A percentile compares a stretch with the other conserved stretches of the same genome.
phyloP scores from a whole-genome alignment of 2,113 vertebrate species.

The Buteo buteo region DNA sequence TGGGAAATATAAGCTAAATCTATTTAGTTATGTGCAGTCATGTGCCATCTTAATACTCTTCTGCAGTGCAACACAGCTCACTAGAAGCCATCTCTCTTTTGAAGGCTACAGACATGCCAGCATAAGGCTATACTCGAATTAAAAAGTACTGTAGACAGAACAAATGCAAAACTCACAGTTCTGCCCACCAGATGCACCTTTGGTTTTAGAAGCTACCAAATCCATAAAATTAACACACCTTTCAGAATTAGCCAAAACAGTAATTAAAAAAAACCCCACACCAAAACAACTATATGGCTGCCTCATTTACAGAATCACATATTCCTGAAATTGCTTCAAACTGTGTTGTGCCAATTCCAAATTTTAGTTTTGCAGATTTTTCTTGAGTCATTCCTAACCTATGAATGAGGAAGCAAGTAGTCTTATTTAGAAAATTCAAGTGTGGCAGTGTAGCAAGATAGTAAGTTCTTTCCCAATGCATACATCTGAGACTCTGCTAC shows the following conservation, averaged over 20 bases:
- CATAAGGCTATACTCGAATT: not conserved
- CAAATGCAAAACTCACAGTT: not conserved
- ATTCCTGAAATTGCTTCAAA: not conserved
- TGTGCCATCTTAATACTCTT: not conserved
- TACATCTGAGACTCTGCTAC: not conserved
- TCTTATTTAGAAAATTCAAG: not conserved
- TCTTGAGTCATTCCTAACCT: not conserved
- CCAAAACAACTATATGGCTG: not conserved
- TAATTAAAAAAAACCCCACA: fast-evolving
- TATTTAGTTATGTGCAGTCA: not conserved
- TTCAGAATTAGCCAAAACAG: not conserved
- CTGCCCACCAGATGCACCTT: not conserved
- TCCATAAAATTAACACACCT: not conserved
- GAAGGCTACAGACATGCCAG: not conserved
- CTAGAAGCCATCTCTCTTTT: not conserved
- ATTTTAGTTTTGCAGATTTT: not conserved
- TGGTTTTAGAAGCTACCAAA: not conserved
- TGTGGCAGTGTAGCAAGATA: not conserved
- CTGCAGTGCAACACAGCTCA: not conserved
- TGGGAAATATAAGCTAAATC: not conserved
- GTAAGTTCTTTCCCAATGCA: not conserved
- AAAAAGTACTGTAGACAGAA: not conserved
- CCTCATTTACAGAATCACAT: not conserved
- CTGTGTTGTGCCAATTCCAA: not conserved
- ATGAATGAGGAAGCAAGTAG: not conserved